Base-by-base conservation (phyloP, 2,888 invertebrate species). In the Melieria picta region DNA sequence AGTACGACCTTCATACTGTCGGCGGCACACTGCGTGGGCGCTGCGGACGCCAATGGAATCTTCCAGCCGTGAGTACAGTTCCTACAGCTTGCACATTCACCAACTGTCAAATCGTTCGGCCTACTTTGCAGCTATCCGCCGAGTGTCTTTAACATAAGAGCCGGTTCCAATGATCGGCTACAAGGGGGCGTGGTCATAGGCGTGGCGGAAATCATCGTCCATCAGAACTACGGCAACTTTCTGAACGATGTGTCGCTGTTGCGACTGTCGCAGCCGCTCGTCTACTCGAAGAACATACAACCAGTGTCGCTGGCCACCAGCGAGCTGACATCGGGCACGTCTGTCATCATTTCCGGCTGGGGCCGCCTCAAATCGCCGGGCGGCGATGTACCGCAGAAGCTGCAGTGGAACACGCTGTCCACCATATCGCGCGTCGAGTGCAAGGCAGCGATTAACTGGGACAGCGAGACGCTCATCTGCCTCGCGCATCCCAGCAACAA, bases 21-120 rank as follows among this genome's bases (percentile, higher is more conserved):
- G 0, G 85, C 85, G 4, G 85, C 85, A 5, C 85, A 86, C 69
- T 86, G 86, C 73, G 84, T 85, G 16, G 79, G 75, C 5, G 61
- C 63, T 7, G 30, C 68, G 0, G 65, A 69, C 50, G 13, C 11
- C 3, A 72, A 77, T 66, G 77, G 76, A 42, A 77, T 76, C 0
- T 65, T 65, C 4, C 69, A 74, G 62, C 69, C 75, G 83, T 83
- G 76, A 79, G 69, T 65, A 7, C 46, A n/a, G 1, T 58, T 4
- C 5, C 30, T 30, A 30, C 30, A 30, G 30, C 30, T 30, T 30
- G 30, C 30, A 30, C 30, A 30, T 30, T 30, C 30, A 30, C 3
- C 30, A 2, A 30, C 30, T 30, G 30, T 30, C 30, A 30, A 30
- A 30, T 30, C 30, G 30, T 30, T 30, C 2, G 50, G 11, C 9